Evolutionary conservation across 1,140 invertebrate genomes (phyloP).

Genomic region (Amyelois transitella): DNA sequence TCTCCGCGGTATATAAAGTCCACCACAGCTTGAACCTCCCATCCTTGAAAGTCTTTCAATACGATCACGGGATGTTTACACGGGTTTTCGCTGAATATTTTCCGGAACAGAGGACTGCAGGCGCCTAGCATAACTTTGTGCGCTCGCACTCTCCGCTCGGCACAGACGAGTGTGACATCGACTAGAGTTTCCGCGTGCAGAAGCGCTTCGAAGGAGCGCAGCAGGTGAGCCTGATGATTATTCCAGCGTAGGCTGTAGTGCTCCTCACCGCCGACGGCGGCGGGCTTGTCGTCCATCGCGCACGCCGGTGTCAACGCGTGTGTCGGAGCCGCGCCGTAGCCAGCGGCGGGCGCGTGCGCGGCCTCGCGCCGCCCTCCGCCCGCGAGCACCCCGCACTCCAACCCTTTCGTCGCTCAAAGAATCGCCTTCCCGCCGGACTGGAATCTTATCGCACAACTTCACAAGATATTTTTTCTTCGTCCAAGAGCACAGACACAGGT

Average conservation of each 20-base stretch:
- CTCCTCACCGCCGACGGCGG: slow-evolving; percentile 74
- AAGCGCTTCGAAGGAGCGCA: slow-evolving; percentile 88
- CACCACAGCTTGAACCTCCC: slow-evolving; percentile 90
- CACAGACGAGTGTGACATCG: slow-evolving; percentile 91
- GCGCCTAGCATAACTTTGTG: slow-evolving; percentile 94
- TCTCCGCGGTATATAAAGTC: slow-evolving; percentile 96
- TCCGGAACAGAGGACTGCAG: slow-evolving; percentile 92
- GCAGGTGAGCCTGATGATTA: slow-evolving; percentile 91
- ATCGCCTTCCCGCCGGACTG: slow-evolving; percentile 43
- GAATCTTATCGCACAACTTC: slow-evolving; percentile 43
- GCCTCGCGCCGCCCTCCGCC: slow-evolving; percentile 51
- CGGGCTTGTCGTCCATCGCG: slow-evolving; percentile 61
- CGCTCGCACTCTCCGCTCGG: slow-evolving; percentile 86
- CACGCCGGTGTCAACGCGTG: slow-evolving; percentile 36
- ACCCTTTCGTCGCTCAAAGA: slow-evolving; percentile 56
- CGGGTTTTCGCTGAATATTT: slow-evolving; percentile 92
- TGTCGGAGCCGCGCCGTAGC: slow-evolving; percentile 27
- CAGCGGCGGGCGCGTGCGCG: slow-evolving; percentile 43
- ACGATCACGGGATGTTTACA: slow-evolving; percentile 95
- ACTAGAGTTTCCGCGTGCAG: slow-evolving; percentile 89
- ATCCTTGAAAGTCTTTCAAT: slow-evolving; percentile 89
- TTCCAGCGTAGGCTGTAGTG: slow-evolving; percentile 94
- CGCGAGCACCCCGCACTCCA: slow-evolving; percentile 41
- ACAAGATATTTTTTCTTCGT: slow-evolving; percentile 13
- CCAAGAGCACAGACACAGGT: slow-evolving; percentile 20